phyloP scores from a whole-genome alignment of 2,888 invertebrate genomes.

The Xanthorhoe spadicearia region DNA sequence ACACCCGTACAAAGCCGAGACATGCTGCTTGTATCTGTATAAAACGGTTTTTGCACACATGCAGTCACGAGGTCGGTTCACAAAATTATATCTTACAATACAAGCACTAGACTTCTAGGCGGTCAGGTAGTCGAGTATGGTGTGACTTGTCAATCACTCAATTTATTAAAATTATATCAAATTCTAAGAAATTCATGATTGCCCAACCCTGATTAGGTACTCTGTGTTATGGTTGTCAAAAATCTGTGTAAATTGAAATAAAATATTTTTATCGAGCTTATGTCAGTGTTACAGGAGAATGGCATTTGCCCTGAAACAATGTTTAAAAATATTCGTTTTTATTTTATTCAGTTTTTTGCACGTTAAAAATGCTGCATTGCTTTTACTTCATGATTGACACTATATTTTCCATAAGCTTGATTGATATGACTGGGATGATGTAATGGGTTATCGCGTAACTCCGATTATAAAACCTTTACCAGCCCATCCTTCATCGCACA shows the following conservation, averaged over 20 bases:
- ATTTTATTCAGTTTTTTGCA: too few relatives aligned
- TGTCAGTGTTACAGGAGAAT: too few relatives aligned
- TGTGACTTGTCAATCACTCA: too few relatives aligned
- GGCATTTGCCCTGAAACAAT: too few relatives aligned
- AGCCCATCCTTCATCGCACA: slow-evolving; percentile 29
- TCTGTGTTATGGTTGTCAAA: not conserved
- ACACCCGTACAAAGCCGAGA: too few relatives aligned
- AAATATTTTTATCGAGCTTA: not conserved
- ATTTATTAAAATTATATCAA: not conserved
- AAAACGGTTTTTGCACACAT: too few relatives aligned
- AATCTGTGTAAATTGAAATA: not conserved
- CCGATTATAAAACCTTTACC: slow-evolving; percentile 34
- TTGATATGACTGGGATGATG: not conserved
- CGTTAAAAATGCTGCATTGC: not conserved
- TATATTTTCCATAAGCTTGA: not conserved
- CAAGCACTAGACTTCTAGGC: too few relatives aligned
- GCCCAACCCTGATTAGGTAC: not conserved
- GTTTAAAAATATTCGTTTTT: not conserved
- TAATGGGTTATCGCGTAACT: not conserved
- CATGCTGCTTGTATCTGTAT: too few relatives aligned
- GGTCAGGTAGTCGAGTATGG: too few relatives aligned
- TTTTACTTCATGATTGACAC: not conserved
- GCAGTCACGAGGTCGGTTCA: too few relatives aligned
- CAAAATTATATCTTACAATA: too few relatives aligned
- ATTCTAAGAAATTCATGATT: not conserved